phyloP scores from a whole-genome alignment of 2,888 invertebrate species.

The Physocephala rufipes region DNA sequence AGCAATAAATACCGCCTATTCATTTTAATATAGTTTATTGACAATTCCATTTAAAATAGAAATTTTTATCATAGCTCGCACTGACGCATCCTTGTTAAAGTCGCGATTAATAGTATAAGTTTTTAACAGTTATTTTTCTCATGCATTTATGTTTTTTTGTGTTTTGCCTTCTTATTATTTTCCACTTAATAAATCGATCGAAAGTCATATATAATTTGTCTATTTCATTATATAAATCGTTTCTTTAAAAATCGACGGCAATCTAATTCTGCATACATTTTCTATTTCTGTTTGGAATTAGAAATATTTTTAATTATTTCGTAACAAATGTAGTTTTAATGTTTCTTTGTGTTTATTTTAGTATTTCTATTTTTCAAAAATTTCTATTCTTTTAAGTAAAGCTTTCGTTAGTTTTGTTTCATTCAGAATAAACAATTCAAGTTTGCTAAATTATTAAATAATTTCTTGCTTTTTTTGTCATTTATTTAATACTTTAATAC shows the following conservation, averaged over 20 bases:
- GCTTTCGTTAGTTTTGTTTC: conserved; percentile 22
- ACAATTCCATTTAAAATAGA: too few species aligned
- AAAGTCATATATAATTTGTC: conserved; percentile 4
- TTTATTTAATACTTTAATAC: not conserved
- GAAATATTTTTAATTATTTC: not conserved
- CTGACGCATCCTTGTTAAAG: not conserved
- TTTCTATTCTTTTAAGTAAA: conserved; percentile 21
- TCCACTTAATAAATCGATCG: not conserved
- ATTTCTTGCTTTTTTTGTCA: not conserved
- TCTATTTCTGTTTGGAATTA: too few species aligned
- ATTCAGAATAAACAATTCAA: conserved; percentile 1
- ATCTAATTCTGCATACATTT: not conserved
- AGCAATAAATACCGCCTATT: not conserved
- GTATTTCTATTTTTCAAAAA: not conserved
- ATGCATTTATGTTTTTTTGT: conserved; percentile 8
- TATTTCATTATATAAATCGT: conserved; percentile 5
- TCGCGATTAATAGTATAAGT: too few species aligned
- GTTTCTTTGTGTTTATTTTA: conserved; percentile 10
- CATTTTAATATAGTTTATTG: too few species aligned
- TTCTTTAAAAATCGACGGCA: too few species aligned
- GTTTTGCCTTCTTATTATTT: not conserved
- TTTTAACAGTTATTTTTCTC: not conserved
- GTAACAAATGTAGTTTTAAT: not conserved
- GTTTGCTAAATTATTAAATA: not conserved
- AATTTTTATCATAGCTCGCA: too few species aligned